Evolutionary conservation across 2,797 vertebrate genomes (phyloP), one percentile per base, ranked within the genome.

Genomic region (Apogon hyalosoma): DNA sequence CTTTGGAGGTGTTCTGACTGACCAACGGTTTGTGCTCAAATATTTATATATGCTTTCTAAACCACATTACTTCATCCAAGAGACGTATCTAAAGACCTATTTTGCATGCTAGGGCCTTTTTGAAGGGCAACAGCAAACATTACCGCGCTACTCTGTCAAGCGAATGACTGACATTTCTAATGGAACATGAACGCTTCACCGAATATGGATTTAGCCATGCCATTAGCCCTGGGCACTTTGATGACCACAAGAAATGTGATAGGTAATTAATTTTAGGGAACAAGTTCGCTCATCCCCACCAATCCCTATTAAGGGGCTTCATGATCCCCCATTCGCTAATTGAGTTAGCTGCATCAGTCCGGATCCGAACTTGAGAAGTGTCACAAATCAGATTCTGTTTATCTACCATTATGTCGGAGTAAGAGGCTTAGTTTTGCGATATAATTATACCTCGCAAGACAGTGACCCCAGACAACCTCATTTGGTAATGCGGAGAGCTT

Each of bases 31-130:
- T 67, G 59, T 13, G 12, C 61, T 93, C 64, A 86, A 68, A 90
- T 92, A 94, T 95, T 93, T 75, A 94, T 94, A 69, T 84, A 94
- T 93, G 83, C 88, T 77, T 76, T 59, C 41, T 28, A 93, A 94
- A 95, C 76, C 64, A 54, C 80, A 95, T 95, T 93, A 94, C 66
- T 24, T 19, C 59, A 55, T 87, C 63, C 45, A 50, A 46, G 48
- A 75, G 91, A 93, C 86, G 39, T 6, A 84, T 86, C 90, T 94
- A 93, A 94, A 90, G 83, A 93, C 62, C 91, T 90, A 21, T 87
- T 94, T 91, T 94, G 83, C 88, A 86, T 89, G 82, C 74, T 24
- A 3, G 68, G 75, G 68, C 75, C 63, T 82, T 74, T 82, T 75
- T 77, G 78, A 87, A 81, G 86, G 84, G 55, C 66, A 82, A 79